Conservation (phyloP, 2,113 vertebrate genomes). For the Thalassarche chlororhynchos region DNA sequence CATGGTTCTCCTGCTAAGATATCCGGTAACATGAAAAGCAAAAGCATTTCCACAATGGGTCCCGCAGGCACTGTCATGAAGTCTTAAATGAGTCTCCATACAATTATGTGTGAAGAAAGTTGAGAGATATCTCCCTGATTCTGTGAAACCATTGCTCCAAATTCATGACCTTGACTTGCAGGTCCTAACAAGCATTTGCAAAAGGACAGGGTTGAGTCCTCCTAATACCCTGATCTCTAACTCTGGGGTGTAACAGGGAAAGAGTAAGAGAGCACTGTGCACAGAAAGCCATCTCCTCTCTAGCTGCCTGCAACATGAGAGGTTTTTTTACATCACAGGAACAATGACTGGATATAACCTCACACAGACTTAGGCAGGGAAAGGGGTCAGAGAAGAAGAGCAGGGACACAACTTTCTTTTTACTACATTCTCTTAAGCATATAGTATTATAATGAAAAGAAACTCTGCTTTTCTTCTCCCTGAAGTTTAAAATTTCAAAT, state of each 20-base stretch:
- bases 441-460: background rate
- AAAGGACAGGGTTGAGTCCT: background rate
- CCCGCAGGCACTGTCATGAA: background rate
- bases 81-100: background rate
- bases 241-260: background rate
- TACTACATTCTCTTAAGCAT: background rate
- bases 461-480: background rate
- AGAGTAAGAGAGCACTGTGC: background rate
- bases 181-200: background rate
- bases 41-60: background rate
- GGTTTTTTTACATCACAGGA: background rate
- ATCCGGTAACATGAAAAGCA: background rate
- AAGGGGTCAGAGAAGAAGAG: background rate
- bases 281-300: background rate
- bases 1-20: background rate
- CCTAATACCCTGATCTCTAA: rapidly evolving
- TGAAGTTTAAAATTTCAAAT: background rate
- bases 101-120: background rate
- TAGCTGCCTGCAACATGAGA: rapidly evolving
- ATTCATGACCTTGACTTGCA: background rate
- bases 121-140: background rate
- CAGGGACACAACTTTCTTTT: background rate
- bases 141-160: background rate
- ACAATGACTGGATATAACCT: background rate
- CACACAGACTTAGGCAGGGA: background rate